Base-by-base conservation (phyloP, 2,888 invertebrate species). In the Drosophila mimetica region DNA sequence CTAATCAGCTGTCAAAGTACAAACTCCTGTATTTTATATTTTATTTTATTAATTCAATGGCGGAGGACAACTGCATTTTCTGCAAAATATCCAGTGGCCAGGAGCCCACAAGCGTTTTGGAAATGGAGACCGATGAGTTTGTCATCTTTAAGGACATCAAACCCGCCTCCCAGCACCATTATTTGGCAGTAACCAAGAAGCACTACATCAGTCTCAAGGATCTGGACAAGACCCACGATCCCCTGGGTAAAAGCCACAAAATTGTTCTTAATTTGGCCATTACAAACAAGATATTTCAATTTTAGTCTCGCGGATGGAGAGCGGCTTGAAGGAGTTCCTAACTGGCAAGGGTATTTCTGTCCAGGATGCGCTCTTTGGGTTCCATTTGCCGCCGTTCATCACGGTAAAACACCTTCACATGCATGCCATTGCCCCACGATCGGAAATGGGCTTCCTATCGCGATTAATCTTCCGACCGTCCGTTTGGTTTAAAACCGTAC, bases 381-480 rank as follows among this genome's bases (percentile, higher is more conserved):
- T 97, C 89, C 98, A 98, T 90, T 95, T 97, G 95, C 98, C 98
- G 0, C 98, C 98, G 0, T 97, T 97, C 91, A 94, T 95, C 64
- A 95, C 96, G 1, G 94, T 98, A 0, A 91, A 92, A 47, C 98
- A 98, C 91, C 71, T 91, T 13, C 98, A 98, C 90, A 92, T 98
- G 60, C 98, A 98, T 86, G 94, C 95, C 0, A 97, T 98, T 55
- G 95, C 96, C 0, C 97, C 98, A 0, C 93, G 93, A 14, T 94
- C 94, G 0, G 93, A 95, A 69, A 96, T 98, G 95, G 93, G 94
- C 0, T 93, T 94, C 13, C 67, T 95, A 0, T 92, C 93, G 4
- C 92, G 93, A 58, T 77, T 94, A 69, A 93, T 96, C 71, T 98
- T 96, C 86, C 94, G 92, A 88, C 94, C 94, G n/a, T 93, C 95